Evolutionary conservation across 2,888 invertebrate genomes (phyloP).

Genomic region (Argynnis bischoffii): DNA sequence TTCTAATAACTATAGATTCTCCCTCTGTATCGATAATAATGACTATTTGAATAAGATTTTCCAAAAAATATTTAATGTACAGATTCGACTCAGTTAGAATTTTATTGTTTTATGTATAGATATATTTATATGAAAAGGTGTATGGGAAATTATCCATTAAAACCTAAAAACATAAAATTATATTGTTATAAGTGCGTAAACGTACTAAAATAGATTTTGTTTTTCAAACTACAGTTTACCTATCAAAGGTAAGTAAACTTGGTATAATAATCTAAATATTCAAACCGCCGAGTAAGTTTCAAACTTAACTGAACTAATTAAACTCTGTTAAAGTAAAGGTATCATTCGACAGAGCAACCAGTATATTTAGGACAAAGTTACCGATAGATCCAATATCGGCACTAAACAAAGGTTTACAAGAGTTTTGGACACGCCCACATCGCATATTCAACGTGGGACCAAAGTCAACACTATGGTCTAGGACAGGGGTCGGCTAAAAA

Average conservation of each 20-base stretch:
- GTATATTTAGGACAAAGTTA: slow-evolving; percentile 66
- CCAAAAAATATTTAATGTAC: too few relatives aligned
- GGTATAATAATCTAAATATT: slow-evolving; percentile 23
- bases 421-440: slow-evolving; percentile 74
- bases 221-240: not conserved
- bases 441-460: slow-evolving; percentile 75
- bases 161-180: not conserved
- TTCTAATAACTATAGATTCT: too few relatives aligned
- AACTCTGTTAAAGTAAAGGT: slow-evolving; percentile 38
- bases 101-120: too few relatives aligned
- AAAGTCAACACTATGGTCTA: slow-evolving; percentile 53
- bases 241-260: slow-evolving; percentile 12
- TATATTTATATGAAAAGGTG: too few relatives aligned
- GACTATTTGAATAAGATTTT: too few relatives aligned
- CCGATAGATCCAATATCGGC: slow-evolving; percentile 75
- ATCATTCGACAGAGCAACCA: slow-evolving; percentile 29
- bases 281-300: slow-evolving; percentile 3
- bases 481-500: slow-evolving; percentile 4
- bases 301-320: slow-evolving; percentile 33
- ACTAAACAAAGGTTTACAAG: slow-evolving; percentile 80
- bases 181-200: not conserved
- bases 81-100: too few relatives aligned
- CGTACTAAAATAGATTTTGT: not conserved
- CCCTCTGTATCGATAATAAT: too few relatives aligned
- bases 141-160: too few relatives aligned